Conservation (phyloP, 2,113 vertebrate genomes). For the Laticauda laticaudata region DNA sequence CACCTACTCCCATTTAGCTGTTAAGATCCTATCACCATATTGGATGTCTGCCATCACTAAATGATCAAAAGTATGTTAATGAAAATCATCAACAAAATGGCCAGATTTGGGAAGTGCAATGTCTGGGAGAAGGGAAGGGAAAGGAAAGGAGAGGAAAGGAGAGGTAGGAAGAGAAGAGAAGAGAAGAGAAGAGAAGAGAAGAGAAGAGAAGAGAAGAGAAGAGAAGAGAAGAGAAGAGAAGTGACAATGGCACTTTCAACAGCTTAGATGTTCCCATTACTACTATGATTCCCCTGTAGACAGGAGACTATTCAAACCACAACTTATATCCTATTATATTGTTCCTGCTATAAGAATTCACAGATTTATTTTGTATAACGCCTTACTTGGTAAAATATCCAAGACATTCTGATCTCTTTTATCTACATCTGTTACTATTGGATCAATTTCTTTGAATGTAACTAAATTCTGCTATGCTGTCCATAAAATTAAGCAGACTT, state of each 20-base stretch:
- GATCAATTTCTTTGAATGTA: background rate
- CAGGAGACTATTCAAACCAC: background rate
- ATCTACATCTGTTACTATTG: background rate
- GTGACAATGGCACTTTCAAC: background rate
- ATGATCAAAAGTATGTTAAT: background rate
- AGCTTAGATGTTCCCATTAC: background rate
- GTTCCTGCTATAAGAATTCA: background rate
- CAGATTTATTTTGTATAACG: background rate
- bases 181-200: no score
- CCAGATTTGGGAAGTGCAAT: background rate
- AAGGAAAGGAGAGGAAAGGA: no score
- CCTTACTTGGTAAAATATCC: background rate
- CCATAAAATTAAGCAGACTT: background rate
- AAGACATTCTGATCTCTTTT: background rate
- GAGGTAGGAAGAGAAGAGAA: rapidly evolving
- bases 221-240: no score
- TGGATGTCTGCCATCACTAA: background rate
- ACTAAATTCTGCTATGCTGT: background rate
- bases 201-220: no score
- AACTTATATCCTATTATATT: background rate
- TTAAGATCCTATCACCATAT: background rate
- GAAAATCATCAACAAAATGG: background rate
- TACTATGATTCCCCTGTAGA: background rate
- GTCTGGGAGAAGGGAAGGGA: no score
- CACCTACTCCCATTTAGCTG: background rate